Evolutionary conservation across 2,888 invertebrate species (phyloP).

Genomic region (Netelia fuscicornis): DNA sequence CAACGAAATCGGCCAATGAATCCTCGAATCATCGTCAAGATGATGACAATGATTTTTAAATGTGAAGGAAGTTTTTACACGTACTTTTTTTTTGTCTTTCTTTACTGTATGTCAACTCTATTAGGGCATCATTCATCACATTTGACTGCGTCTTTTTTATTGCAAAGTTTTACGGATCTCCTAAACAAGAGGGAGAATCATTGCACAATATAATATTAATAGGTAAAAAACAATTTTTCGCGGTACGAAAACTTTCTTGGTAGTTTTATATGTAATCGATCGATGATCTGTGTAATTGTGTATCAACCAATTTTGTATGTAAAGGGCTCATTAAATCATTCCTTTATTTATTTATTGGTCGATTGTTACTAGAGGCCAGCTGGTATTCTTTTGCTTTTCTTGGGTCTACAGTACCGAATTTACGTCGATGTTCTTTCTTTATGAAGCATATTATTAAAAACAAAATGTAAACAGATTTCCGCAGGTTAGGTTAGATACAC

Average conservation of each 20-base stretch:
- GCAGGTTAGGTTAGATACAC: too few species aligned
- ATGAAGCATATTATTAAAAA: too few species aligned
- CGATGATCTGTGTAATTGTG: constrained; percentile 42
- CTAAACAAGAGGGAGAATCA: constrained; percentile 4
- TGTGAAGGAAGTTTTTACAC: background rate
- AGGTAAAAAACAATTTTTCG: constrained; percentile 18
- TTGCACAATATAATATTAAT: constrained; percentile 4
- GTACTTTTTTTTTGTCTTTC: constrained; percentile 14
- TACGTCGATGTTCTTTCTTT: too few species aligned
- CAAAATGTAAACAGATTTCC: too few species aligned
- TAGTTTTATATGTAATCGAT: constrained; percentile 25
- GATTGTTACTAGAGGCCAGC: background rate
- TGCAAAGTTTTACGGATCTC: constrained; percentile 13
- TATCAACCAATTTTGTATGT: constrained; percentile 57
- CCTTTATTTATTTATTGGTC: constrained; percentile 67
- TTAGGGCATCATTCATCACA: constrained; percentile 17
- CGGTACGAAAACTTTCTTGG: constrained; percentile 40
- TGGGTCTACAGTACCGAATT: too few species aligned
- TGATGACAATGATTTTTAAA: constrained; percentile 64
- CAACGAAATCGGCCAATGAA: constrained; percentile 72
- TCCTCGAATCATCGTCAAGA: constrained; percentile 69
- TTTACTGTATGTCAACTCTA: constrained; percentile 2
- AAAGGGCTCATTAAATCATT: constrained; percentile 65
- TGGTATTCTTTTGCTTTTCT: background rate
- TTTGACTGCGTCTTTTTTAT: constrained; percentile 12